These are phyloP conservation scores for Crocuta crocuta DNA, from an alignment of 2,113 vertebrate genomes.

Conservation along the genomic window DNA sequence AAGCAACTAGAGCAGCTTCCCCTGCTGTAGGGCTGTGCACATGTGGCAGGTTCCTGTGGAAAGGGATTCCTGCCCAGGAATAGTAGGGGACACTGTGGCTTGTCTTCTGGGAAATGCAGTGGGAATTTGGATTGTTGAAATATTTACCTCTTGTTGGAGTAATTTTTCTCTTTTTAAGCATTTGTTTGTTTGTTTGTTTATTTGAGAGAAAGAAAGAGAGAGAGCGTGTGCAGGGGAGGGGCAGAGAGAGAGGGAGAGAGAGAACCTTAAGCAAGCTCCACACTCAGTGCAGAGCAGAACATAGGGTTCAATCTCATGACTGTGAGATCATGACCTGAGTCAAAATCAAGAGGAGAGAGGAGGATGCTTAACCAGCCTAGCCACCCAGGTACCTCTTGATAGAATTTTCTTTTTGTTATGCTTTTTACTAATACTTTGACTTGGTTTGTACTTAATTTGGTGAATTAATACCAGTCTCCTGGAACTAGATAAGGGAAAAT, in stretches of 20 bases:
- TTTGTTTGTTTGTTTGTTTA: too few species aligned
- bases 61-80: not conserved
- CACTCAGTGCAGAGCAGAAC: too few species aligned
- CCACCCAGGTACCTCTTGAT: not conserved
- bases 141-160: slow-evolving; percentile 25
- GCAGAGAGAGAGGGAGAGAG: too few species aligned
- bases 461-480: slow-evolving; percentile 8
- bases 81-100: not conserved
- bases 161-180: too few species aligned
- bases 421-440: slow-evolving; percentile 37
- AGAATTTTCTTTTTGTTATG: slow-evolving; percentile 3
- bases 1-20: not conserved
- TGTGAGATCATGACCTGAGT: too few species aligned
- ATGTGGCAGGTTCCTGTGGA: not conserved
- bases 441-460: not conserved
- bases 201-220: too few species aligned
- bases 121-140: not conserved
- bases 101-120: not conserved
- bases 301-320: too few species aligned
- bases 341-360: too few species aligned
- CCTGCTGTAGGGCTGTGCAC: not conserved
- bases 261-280: too few species aligned
- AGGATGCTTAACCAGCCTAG: too few species aligned
- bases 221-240: too few species aligned
- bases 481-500: not conserved